Evolutionary conservation across 1,140 invertebrate genomes (phyloP), one percentile per base, ranked within the genome.

Genomic region (Sitophilus oryzae): DNA sequence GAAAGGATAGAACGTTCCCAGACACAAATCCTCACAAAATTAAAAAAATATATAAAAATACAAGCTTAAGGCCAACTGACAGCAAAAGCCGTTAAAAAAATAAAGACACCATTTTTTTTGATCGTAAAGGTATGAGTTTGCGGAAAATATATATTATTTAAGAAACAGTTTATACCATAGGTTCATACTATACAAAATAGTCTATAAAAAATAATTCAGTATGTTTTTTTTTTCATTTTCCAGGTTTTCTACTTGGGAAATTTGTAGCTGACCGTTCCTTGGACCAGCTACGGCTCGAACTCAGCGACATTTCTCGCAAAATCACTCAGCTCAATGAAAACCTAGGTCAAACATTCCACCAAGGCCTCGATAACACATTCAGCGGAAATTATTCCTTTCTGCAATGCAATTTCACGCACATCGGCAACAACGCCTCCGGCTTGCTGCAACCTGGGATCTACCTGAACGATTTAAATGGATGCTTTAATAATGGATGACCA

Each of bases 221-320:
- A n/a, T n/a, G n/a, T n/a, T n/a, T n/a, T n/a, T n/a, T n/a, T n/a
- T n/a, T 1, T 20, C 15, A 47, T 18, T 5, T 62, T 56, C 36
- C 48, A 65, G 63, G 63, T 8, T 76, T 77, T 58, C 48, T 76
- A 2, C 50, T 77, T 11, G 75, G 75, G 0, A 69, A 73, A 22
- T 76, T 75, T 25, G 69, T 71, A 0, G 58, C 71, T 9, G 71
- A 76, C 35, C 59, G 70, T 18, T 68, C 68, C 10, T n/a, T 61
- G 16, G 47, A 54, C 6, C 45, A 58, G n/a, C 42, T 61, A 20
- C 48, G 15, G 18, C 3, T 42, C 1, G 55, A 61, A 40, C 25
- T 58, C 9, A 23, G 10, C 8, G 55, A 58, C 11, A 18, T 61
- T 1, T 50, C 50, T 5, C 49, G 36, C 15, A 58, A 58, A 54